phyloP scores from a whole-genome alignment of 2,888 invertebrate genomes.

The Adelognathus sp. region DNA sequence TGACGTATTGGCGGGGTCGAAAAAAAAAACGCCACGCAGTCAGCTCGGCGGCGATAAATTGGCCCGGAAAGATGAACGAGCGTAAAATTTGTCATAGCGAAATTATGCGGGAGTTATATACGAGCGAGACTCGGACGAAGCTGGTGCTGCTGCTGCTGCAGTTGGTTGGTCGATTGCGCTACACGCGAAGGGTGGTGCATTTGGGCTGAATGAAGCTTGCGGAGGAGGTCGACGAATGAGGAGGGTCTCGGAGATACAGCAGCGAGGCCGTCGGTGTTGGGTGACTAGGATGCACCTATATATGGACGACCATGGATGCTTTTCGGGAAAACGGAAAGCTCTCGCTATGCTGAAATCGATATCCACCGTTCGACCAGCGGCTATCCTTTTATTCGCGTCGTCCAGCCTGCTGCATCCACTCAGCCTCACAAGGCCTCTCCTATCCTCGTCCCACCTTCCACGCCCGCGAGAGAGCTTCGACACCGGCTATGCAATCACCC shows the following conservation, averaged over 20 bases:
- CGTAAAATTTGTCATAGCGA: slow-evolving; percentile 57
- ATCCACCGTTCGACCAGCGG: slow-evolving; percentile 62
- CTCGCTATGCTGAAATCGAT: slow-evolving; percentile 69
- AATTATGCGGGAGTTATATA: slow-evolving; percentile 59
- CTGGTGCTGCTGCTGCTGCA: neutral
- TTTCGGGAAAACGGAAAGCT: slow-evolving; percentile 32
- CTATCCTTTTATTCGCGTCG: slow-evolving; percentile 67
- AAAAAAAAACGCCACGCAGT: neutral
- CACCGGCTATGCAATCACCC: neutral
- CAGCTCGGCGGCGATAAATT: slow-evolving; percentile 48
- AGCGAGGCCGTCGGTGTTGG: slow-evolving; percentile 8
- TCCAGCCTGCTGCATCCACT: slow-evolving; percentile 51
- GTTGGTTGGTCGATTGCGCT: slow-evolving; percentile 12
- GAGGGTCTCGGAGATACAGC: slow-evolving; percentile 12
- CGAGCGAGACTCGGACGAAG: slow-evolving; percentile 46
- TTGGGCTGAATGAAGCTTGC: neutral
- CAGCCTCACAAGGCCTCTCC: slow-evolving; percentile 36
- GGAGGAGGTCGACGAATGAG: neutral
- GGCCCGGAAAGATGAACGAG: slow-evolving; percentile 57
- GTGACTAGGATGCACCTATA: slow-evolving; percentile 11
- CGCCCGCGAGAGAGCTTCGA: slow-evolving; percentile 3
- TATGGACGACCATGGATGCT: neutral
- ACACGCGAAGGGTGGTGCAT: slow-evolving; percentile 35
- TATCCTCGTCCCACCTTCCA: slow-evolving; percentile 33
- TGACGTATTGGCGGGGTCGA: slow-evolving; percentile 14